Conservation (phyloP, 1,140 invertebrate genomes). For the Teleogryllus occipitalis region DNA sequence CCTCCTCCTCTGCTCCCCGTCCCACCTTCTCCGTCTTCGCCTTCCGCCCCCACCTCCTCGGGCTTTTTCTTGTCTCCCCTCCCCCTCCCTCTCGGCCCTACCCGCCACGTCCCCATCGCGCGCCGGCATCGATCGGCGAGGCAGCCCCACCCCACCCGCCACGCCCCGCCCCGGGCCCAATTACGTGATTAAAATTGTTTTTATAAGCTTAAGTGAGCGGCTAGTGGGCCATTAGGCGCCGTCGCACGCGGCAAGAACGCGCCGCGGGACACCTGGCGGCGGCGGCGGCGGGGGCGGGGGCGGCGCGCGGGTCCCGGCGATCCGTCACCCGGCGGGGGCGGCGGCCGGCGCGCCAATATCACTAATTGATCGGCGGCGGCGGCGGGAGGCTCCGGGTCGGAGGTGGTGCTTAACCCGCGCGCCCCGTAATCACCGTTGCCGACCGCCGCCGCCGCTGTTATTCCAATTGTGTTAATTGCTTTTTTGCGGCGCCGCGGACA, state of each 20-base stretch:
- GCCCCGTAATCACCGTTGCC: neutral
- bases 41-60: neutral
- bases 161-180: neutral
- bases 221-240: too few relatives aligned
- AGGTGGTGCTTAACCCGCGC: neutral
- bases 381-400: too few relatives aligned
- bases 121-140: too few relatives aligned
- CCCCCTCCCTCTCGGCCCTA: too few relatives aligned
- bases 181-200: neutral
- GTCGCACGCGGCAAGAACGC: too few relatives aligned
- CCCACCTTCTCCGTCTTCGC: neutral
- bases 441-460: neutral
- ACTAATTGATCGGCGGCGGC: neutral
- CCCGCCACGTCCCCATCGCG: too few relatives aligned
- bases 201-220: neutral
- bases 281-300: too few relatives aligned
- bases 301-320: neutral
- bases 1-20: too few relatives aligned
- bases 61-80: too few relatives aligned
- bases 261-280: neutral
- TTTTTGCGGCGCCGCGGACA: neutral
- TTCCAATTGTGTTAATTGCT: neutral
- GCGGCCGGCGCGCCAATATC: neutral
- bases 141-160: too few relatives aligned
- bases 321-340: neutral